These are phyloP conservation scores for Holcopasites calliopsidis DNA, from an alignment of 1,140 invertebrate genomes.

Conservation along the genomic window DNA sequence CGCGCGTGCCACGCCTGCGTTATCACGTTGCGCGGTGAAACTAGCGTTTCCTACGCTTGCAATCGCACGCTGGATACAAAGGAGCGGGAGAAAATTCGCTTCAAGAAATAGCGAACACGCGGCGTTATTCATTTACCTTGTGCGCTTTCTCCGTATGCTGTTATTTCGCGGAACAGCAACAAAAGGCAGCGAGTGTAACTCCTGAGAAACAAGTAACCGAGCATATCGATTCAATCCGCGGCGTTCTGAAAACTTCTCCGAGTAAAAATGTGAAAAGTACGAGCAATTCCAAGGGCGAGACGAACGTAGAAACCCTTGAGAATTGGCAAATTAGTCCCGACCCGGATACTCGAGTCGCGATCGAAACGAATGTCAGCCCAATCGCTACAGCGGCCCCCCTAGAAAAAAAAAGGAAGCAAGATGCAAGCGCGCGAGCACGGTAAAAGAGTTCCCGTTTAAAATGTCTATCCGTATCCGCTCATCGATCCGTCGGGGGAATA, in stretches of 20 bases:
- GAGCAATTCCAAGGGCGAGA: background rate
- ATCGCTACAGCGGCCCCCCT: background rate
- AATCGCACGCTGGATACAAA: background rate
- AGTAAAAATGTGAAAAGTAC: background rate
- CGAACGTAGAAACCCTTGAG: background rate
- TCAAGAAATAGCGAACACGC: background rate
- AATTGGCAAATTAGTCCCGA: constrained; percentile 11
- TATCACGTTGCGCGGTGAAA: background rate
- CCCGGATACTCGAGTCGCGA: background rate
- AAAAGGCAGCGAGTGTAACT: too few relatives aligned
- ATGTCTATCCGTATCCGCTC: background rate
- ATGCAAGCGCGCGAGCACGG: too few relatives aligned
- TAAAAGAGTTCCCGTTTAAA: background rate
- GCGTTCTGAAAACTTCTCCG: background rate
- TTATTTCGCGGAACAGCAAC: too few relatives aligned
- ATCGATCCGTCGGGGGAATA: background rate
- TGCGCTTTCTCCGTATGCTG: background rate
- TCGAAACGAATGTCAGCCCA: background rate
- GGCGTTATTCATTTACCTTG: background rate
- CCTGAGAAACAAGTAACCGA: background rate
- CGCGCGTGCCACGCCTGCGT: background rate
- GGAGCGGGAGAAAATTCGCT: background rate
- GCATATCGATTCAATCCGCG: background rate
- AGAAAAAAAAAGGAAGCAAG: background rate
- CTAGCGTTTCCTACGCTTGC: background rate